Conservation (phyloP, 2,797 vertebrate genomes). For the Erpetoichthys calabaricus region DNA sequence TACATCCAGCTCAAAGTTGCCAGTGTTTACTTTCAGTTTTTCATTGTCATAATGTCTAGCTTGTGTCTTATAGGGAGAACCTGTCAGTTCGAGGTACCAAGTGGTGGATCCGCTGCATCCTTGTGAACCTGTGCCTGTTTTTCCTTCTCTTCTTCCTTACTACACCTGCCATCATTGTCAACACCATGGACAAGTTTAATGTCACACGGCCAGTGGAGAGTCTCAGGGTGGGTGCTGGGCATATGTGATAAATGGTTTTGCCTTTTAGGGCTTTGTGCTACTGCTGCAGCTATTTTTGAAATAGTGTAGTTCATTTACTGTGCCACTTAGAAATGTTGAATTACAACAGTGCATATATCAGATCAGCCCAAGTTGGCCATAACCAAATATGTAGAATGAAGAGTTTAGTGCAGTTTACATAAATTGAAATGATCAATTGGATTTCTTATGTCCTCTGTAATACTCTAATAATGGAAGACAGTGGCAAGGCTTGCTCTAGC, state of each 20-base stretch:
- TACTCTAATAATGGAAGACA: too few species aligned
- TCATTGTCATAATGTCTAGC: background rate
- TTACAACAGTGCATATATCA: too few species aligned
- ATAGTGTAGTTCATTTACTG: too few species aligned
- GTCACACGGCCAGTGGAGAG: slow-evolving; percentile 85
- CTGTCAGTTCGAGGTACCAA: slow-evolving; percentile 70
- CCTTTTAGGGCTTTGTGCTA: too few species aligned
- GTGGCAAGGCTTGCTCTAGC: too few species aligned
- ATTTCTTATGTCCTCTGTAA: too few species aligned
- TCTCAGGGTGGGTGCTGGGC: slow-evolving; percentile 54
- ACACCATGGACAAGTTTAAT: slow-evolving; percentile 96
- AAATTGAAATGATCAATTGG: too few species aligned
- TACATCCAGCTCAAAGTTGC: background rate
- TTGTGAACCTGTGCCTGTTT: slow-evolving; percentile 87
- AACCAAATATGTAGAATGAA: too few species aligned
- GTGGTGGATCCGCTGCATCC: slow-evolving; percentile 82
- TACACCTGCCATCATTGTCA: slow-evolving; percentile 90
- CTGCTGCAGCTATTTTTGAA: too few species aligned
- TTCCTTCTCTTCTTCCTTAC: slow-evolving; percentile 95
- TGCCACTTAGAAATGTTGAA: too few species aligned
- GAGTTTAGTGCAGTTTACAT: too few species aligned
- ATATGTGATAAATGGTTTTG: background rate
- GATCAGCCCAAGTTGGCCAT: too few species aligned
- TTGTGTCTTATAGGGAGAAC: slow-evolving; percentile 66
- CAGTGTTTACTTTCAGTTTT: background rate